These are phyloP conservation scores for Sarcophaga carnaria DNA, from an alignment of 2,888 invertebrate genomes.

Conservation along the genomic window DNA sequence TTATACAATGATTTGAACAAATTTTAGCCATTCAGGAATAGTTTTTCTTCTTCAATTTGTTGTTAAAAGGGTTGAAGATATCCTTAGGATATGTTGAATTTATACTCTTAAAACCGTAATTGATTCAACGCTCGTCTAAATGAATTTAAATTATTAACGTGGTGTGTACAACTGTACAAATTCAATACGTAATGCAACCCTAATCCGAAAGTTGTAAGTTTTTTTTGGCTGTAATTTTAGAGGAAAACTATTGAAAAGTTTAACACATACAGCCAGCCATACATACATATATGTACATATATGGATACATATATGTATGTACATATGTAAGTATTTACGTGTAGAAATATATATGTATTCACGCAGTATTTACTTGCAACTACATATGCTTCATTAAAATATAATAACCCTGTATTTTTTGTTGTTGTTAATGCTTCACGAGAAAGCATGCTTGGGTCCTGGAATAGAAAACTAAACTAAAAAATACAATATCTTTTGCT, in stretches of 20 bases:
- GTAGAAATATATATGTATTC: background rate
- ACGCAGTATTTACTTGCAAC: background rate
- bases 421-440: background rate
- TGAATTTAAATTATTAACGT: background rate
- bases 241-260: background rate
- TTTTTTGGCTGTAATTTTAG: background rate
- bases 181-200: background rate
- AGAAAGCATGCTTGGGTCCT: background rate
- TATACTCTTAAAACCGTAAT: no score
- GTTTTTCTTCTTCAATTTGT: no score
- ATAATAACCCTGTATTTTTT: constrained; percentile 75
- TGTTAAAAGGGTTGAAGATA: no score
- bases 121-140: no score
- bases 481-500: background rate
- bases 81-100: no score
- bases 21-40: no score
- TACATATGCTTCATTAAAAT: constrained; percentile 75
- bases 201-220: background rate
- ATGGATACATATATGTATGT: background rate
- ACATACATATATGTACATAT: background rate
- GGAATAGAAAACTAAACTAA: background rate
- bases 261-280: background rate
- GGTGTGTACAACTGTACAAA: background rate
- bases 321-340: background rate
- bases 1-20: no score